These are phyloP conservation scores for Napeogenes sylphis DNA, from an alignment of 2,888 invertebrate genomes.

Conservation along the genomic window DNA sequence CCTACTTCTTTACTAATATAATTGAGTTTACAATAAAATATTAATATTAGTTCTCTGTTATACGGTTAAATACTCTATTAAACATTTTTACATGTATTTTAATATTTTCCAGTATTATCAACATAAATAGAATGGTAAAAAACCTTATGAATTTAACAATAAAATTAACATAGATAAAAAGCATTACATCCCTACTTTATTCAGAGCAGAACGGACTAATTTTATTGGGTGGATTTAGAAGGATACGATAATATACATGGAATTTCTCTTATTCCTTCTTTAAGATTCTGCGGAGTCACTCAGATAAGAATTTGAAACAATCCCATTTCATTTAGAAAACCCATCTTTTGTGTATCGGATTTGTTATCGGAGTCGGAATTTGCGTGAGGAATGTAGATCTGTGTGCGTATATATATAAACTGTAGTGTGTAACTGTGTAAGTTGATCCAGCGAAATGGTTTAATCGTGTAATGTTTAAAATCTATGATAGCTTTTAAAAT, in stretches of 20 bases:
- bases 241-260: constrained; percentile 56
- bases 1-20: not conserved
- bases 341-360: constrained; percentile 1
- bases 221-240: constrained; percentile 67
- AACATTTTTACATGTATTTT: too few relatives aligned
- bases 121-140: not conserved
- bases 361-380: not conserved
- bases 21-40: too few relatives aligned
- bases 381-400: not conserved
- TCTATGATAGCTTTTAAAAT: too few relatives aligned
- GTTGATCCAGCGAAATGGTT: too few relatives aligned
- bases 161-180: constrained; percentile 31
- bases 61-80: not conserved
- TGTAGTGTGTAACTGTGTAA: constrained; percentile 6
- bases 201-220: constrained; percentile 56
- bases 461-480: too few relatives aligned
- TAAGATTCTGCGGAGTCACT: constrained; percentile 31
- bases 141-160: constrained; percentile 15
- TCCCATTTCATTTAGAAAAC: constrained; percentile 12
- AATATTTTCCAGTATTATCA: too few relatives aligned
- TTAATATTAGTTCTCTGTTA: not conserved
- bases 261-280: constrained; percentile 33
- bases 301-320: constrained; percentile 24
- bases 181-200: constrained; percentile 42
- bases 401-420: not conserved